phyloP scores from a whole-genome alignment of 2,797 vertebrate genomes.

The Clarias laeviceps region DNA sequence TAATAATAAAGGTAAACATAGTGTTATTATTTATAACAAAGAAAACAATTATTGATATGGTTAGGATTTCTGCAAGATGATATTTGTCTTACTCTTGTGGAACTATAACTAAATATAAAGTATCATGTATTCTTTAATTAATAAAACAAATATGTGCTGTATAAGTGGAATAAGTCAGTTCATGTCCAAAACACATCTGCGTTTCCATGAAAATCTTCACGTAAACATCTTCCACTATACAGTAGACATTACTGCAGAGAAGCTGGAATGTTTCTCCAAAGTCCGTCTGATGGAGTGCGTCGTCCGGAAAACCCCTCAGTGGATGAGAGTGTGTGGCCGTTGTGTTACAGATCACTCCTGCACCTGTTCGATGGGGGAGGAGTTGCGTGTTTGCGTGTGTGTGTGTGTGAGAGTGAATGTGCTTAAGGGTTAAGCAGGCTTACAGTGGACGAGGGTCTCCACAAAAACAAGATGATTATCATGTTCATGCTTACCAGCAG shows the following conservation, averaged over 20 bases:
- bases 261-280: slow-evolving; percentile 39
- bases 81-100: neutral
- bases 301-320: slow-evolving; percentile 72
- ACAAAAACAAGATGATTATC: slow-evolving; percentile 45
- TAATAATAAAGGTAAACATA: neutral
- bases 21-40: neutral
- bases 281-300: slow-evolving; percentile 43
- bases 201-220: neutral
- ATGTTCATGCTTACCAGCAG: slow-evolving; percentile 4
- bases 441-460: slow-evolving; percentile 28
- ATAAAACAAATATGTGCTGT: neutral
- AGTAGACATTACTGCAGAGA: slow-evolving; percentile 7
- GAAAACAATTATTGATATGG: neutral
- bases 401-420: slow-evolving; percentile 7
- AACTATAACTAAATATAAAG: neutral
- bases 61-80: neutral
- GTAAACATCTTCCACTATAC: neutral
- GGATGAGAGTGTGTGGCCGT: slow-evolving; percentile 63
- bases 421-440: slow-evolving; percentile 20
- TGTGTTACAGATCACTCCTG: slow-evolving; percentile 64
- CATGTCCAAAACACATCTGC: neutral
- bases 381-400: slow-evolving; percentile 1
- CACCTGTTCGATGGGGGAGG: slow-evolving; percentile 67
- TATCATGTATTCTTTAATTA: neutral
- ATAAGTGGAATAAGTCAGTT: neutral